Conservation (phyloP, 2,888 invertebrate genomes). For the Glyphotaelius pellucidus region DNA sequence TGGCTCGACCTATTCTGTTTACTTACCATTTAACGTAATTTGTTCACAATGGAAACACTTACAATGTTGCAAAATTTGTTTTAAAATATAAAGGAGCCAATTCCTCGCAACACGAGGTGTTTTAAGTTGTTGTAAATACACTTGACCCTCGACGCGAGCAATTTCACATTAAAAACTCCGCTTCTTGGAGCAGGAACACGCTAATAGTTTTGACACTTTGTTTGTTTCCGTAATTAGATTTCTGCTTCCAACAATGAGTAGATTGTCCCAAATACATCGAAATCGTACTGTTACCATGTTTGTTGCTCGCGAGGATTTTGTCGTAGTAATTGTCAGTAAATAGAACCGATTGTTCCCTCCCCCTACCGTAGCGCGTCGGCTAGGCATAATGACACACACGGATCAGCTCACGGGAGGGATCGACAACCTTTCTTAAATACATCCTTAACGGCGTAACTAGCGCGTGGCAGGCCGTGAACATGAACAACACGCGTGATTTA, state of each 20-base stretch:
- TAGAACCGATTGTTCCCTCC: slow-evolving; percentile 56
- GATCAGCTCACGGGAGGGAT: slow-evolving; percentile 12
- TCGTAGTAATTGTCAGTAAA: slow-evolving; percentile 34
- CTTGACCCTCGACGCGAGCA: background rate
- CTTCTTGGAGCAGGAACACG: background rate
- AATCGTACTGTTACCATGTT: slow-evolving; percentile 7
- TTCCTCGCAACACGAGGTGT: background rate
- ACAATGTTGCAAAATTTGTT: background rate
- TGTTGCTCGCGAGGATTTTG: slow-evolving; percentile 19
- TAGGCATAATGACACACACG: slow-evolving; percentile 40
- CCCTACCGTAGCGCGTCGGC: slow-evolving; percentile 17
- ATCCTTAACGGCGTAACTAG: background rate
- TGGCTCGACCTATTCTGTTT: background rate
- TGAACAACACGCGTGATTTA: background rate
- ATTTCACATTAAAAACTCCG: background rate
- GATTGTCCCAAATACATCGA: background rate
- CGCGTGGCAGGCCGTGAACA: background rate
- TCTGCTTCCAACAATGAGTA: background rate
- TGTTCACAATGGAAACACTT: background rate
- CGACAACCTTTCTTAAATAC: slow-evolving; percentile 36
- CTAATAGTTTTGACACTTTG: background rate
- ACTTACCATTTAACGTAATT: background rate
- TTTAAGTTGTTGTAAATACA: background rate
- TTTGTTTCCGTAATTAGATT: background rate
- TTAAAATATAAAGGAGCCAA: background rate